phyloP scores from a whole-genome alignment of 2,113 vertebrate species.

The Eira barbara region DNA sequence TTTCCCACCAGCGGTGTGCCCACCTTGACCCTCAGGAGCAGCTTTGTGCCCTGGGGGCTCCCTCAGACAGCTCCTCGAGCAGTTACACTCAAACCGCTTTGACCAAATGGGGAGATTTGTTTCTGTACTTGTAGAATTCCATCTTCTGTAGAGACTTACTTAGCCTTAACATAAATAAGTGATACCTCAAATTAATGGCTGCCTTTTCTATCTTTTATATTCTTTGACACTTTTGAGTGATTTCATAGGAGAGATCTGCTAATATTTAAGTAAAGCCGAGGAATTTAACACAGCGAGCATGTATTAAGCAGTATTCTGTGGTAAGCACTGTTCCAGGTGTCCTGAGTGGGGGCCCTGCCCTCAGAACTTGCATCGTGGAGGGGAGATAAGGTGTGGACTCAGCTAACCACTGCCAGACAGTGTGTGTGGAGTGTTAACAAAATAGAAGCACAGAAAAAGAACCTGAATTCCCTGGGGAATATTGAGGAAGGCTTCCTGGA shows the following conservation, averaged over 20 bases:
- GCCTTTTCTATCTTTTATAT: conserved; percentile 14
- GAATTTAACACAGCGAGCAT: neutral
- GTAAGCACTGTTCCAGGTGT: neutral
- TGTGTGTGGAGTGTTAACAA: neutral
- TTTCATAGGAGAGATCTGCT: neutral
- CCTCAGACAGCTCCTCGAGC: neutral
- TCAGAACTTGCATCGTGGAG: neutral
- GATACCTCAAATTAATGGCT: neutral
- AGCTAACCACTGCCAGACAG: neutral
- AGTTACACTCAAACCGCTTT: neutral
- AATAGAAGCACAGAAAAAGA: neutral
- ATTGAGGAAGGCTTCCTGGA: neutral
- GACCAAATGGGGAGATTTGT: neutral
- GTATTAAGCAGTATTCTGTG: neutral
- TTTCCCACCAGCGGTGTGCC: neutral
- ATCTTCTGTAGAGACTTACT: conserved; percentile 12
- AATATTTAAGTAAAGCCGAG: neutral
- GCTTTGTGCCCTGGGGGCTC: neutral
- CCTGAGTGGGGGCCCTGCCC: neutral
- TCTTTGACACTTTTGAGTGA: neutral
- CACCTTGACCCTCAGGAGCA: neutral
- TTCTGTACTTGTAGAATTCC: neutral
- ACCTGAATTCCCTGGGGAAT: neutral
- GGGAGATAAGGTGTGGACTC: neutral
- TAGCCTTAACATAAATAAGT: conserved; percentile 26